Evolutionary conservation across 2,113 vertebrate species (phyloP).

Genomic region (Oplegnathus fasciatus): DNA sequence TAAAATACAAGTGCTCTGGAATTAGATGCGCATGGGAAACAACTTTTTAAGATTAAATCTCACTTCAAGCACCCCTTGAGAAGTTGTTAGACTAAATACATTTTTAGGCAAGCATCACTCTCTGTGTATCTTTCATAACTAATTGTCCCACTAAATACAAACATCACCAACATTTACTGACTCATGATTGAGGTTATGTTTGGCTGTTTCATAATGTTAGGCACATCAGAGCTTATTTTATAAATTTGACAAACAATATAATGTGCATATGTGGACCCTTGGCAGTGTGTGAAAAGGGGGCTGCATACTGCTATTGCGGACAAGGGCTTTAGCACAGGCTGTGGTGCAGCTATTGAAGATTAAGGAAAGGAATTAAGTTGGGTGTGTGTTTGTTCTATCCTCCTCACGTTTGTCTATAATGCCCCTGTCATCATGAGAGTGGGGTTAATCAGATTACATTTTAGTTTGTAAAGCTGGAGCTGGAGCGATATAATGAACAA

Average conservation of each 20-base stretch:
- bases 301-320: neutral
- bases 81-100: conserved; percentile 1
- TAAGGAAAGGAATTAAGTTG: conserved; percentile 65
- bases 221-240: neutral
- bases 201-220: neutral
- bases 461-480: conserved; percentile 73
- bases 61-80: conserved; percentile 13
- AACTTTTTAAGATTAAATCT: conserved; percentile 41
- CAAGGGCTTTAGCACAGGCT: conserved; percentile 22
- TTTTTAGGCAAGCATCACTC: neutral
- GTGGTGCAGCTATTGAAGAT: conserved; percentile 48
- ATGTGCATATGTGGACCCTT: neutral
- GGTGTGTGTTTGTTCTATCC: conserved; percentile 58
- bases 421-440: conserved; percentile 67
- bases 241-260: neutral
- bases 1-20: conserved; percentile 49
- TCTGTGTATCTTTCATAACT: neutral
- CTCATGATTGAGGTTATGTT: neutral
- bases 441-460: conserved; percentile 77
- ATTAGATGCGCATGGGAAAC: conserved; percentile 29
- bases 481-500: conserved; percentile 63
- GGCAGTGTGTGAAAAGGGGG: conserved; percentile 22
- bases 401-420: conserved; percentile 67
- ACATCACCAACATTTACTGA: neutral
- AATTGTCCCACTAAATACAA: neutral